A percentile compares a stretch with the other conserved stretches of the same genome.
phyloP scores from a whole-genome alignment of 1,140 invertebrate genomes.

The Apolygus lucorum region DNA sequence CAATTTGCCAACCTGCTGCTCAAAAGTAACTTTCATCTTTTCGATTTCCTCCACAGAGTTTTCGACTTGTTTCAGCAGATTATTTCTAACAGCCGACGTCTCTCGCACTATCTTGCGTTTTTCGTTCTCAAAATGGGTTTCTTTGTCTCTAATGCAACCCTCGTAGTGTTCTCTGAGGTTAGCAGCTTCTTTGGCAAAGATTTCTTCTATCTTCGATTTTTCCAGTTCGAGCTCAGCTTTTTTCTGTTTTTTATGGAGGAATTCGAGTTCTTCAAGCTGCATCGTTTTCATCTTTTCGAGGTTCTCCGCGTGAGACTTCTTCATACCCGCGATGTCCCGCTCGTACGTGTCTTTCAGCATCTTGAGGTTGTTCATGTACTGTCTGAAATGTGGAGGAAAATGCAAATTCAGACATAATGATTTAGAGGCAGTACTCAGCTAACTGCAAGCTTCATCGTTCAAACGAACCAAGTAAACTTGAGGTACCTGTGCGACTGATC shows the following conservation, averaged over 20 bases:
- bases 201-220: not conserved
- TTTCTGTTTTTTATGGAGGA: not conserved
- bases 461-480: too few relatives aligned
- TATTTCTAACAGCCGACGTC: not conserved
- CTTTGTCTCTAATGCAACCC: not conserved
- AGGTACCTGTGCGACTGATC: conserved; percentile 1
- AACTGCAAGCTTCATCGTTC: too few relatives aligned
- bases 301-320: conserved; percentile 7
- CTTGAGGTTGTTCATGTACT: not conserved
- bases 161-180: not conserved
- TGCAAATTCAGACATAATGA: too few relatives aligned
- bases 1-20: not conserved
- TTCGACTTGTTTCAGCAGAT: not conserved
- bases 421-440: too few relatives aligned
- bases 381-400: too few relatives aligned
- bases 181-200: not conserved
- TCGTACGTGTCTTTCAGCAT: conserved; percentile 14
- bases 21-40: not conserved
- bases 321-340: conserved; percentile 2
- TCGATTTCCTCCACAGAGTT: not conserved
- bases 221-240: not conserved
- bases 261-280: not conserved
- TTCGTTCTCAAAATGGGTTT: not conserved
- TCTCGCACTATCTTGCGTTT: not conserved
- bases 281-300: conserved; percentile 1